These are phyloP conservation scores for Heteromormyrus szaboi DNA, from an alignment of 2,797 vertebrate genomes.

Conservation along the genomic window DNA sequence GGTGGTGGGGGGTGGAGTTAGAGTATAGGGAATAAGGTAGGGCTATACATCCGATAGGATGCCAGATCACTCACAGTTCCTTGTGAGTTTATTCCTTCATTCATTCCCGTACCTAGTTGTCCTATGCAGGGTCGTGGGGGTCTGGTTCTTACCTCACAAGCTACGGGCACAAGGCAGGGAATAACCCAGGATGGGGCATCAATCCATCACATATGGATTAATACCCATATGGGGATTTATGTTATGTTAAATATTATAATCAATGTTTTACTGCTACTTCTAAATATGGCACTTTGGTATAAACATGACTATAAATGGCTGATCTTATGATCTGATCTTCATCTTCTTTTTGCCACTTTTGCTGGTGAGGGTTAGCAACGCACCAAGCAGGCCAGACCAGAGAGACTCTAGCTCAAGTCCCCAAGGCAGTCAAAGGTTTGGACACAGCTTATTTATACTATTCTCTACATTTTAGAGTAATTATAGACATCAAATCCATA, in stretches of 20 bases:
- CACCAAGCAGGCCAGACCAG: background rate
- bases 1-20: background rate
- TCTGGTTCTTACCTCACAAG: background rate
- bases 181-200: background rate
- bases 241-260: background rate
- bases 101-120: background rate
- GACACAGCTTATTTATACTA: background rate
- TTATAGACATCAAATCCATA: background rate
- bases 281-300: background rate
- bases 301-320: background rate
- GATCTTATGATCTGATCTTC: background rate
- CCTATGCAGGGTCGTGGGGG: background rate
- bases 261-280: background rate
- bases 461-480: background rate
- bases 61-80: background rate
- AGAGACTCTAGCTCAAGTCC: background rate
- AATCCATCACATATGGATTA: background rate
- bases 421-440: background rate
- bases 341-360: background rate
- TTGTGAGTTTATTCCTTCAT: background rate
- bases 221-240: background rate
- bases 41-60: background rate
- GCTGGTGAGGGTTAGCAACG: background rate
- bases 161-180: background rate
- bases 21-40: background rate